Conservation (phyloP, 2,113 vertebrate genomes). For the Laterallus jamaicensis region DNA sequence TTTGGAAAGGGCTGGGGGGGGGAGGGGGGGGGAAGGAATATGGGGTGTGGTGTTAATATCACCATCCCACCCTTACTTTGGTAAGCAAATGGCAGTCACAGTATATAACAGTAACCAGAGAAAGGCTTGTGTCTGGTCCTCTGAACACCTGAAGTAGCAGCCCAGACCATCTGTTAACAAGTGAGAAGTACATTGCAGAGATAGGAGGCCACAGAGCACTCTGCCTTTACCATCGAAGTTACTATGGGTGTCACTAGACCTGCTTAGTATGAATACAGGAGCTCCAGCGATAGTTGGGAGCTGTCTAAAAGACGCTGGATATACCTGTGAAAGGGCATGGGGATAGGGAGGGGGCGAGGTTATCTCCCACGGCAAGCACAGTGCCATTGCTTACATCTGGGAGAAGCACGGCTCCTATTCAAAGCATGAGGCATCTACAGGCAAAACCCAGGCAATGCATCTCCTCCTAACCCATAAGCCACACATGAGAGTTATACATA, state of each 20-base stretch:
- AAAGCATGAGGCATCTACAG: neutral
- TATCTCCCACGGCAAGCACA: neutral
- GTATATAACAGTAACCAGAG: neutral
- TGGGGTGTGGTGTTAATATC: neutral
- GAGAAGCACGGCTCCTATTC: neutral
- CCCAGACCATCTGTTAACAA: neutral
- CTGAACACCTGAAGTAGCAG: neutral
- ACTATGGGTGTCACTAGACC: neutral
- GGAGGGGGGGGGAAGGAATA: no score
- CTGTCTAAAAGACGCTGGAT: neutral
- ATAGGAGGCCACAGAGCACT: neutral
- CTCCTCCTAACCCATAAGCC: neutral
- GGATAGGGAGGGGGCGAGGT: fast-evolving
- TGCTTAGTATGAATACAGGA: neutral
- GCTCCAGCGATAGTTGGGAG: neutral
- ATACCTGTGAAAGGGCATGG: neutral
- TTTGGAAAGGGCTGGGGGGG: no score
- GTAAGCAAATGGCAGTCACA: neutral
- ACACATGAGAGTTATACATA: neutral
- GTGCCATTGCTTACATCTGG: neutral
- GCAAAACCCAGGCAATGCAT: neutral
- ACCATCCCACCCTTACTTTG: neutral
- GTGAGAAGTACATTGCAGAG: neutral
- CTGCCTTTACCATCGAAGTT: neutral
- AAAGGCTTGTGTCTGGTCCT: neutral